Percentiles rank a stretch among this genome's conserved stretches.
Evolutionary conservation across 2,888 invertebrate species (phyloP).

Genomic region (Meandrusa payeni): DNA sequence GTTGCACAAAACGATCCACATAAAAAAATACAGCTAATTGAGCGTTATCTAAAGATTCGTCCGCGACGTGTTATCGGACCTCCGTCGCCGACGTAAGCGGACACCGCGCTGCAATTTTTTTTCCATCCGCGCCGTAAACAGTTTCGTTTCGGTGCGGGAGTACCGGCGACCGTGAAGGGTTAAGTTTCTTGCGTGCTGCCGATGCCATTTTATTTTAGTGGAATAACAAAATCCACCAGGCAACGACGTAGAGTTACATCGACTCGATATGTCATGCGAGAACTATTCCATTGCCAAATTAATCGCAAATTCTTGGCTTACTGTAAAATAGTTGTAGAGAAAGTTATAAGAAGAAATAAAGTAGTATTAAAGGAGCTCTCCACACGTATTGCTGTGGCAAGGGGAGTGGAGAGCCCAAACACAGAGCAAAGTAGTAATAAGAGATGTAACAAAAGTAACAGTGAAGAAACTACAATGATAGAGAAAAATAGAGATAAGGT

Average conservation of each 20-base stretch:
- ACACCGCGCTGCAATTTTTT: conserved; percentile 54
- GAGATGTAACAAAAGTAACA: too few relatives aligned
- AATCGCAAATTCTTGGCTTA: too few relatives aligned
- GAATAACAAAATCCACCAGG: conserved; percentile 5
- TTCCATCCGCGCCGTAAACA: conserved; percentile 47
- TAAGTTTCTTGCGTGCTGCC: conserved; percentile 52
- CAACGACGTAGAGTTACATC: background rate
- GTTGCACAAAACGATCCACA: conserved; percentile 43
- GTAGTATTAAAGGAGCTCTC: too few relatives aligned
- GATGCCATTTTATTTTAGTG: conserved; percentile 27
- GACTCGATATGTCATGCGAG: conserved; percentile 7
- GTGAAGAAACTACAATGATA: too few relatives aligned
- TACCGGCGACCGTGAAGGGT: conserved; percentile 43
- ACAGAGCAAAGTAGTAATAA: too few relatives aligned
- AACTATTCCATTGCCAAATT: background rate
- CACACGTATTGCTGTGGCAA: too few relatives aligned
- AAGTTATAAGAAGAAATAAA: too few relatives aligned
- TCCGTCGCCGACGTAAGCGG: conserved; percentile 54
- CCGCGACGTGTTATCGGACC: conserved; percentile 56
- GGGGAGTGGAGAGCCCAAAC: too few relatives aligned
- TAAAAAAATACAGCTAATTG: conserved; percentile 66
- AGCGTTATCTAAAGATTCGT: conserved; percentile 64
- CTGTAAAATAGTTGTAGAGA: too few relatives aligned
- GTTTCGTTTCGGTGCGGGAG: conserved; percentile 55
- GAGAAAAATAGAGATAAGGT: too few relatives aligned